These are phyloP conservation scores for Ceriagrion tenellum DNA, from an alignment of 2,888 invertebrate genomes.

Conservation along the genomic window DNA sequence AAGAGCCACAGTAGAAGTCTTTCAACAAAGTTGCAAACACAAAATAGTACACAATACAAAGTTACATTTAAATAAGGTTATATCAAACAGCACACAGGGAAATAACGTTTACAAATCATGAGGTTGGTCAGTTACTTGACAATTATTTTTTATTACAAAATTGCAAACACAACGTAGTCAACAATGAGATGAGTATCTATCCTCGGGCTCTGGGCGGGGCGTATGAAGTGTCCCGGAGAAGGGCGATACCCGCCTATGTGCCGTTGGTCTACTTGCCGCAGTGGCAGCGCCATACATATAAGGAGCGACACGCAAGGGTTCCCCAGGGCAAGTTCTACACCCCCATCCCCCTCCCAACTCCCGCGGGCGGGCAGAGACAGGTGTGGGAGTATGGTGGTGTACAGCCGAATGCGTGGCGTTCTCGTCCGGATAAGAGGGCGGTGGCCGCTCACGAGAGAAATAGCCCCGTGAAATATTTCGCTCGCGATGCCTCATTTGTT, in stretches of 20 bases:
- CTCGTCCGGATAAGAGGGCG: background rate
- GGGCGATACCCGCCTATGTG: background rate
- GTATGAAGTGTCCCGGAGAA: background rate
- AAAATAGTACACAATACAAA: too few species aligned
- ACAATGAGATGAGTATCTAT: too few species aligned
- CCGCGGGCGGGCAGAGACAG: background rate
- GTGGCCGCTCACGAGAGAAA: background rate
- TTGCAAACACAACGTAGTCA: too few species aligned
- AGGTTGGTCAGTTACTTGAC: too few species aligned
- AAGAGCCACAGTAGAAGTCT: too few species aligned
- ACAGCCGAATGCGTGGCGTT: background rate
- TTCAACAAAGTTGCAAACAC: too few species aligned
- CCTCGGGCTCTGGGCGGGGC: background rate
- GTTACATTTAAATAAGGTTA: too few species aligned
- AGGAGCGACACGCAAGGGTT: constrained; percentile 43
- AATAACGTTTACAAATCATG: too few species aligned
- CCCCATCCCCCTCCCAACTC: background rate
- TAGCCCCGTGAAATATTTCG: constrained; percentile 34
- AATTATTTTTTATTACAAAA: too few species aligned
- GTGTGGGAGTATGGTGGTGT: constrained; percentile 1
- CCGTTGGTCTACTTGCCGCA: constrained; percentile 1
- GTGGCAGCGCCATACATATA: background rate
- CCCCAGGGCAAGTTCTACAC: constrained; percentile 47
- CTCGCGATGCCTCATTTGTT: constrained; percentile 41
- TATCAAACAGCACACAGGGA: too few species aligned